phyloP scores from a whole-genome alignment of 1,140 invertebrate genomes.

The Agrypnia vestita region DNA sequence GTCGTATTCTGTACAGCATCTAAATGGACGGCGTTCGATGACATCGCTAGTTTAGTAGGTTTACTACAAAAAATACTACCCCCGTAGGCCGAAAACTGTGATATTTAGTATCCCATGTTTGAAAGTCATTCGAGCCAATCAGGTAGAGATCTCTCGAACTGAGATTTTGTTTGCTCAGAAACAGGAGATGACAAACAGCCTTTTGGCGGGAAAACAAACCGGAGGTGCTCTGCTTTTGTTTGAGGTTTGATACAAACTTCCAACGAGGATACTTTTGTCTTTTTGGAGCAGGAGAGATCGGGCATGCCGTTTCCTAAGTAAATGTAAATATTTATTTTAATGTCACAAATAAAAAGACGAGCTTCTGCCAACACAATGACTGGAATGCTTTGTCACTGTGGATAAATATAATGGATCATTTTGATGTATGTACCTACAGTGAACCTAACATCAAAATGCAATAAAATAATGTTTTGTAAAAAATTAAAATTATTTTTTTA shows the following conservation, averaged over 20 bases:
- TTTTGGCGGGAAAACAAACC: slow-evolving; percentile 45
- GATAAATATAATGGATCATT: neutral
- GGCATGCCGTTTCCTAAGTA: slow-evolving; percentile 48
- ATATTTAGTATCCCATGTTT: neutral
- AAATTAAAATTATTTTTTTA: too few relatives aligned
- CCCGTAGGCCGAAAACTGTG: neutral
- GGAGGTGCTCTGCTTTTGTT: slow-evolving; percentile 46
- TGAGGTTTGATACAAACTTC: slow-evolving; percentile 51
- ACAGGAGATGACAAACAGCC: slow-evolving; percentile 45
- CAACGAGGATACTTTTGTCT: slow-evolving; percentile 25
- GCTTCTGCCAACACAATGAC: slow-evolving; percentile 38
- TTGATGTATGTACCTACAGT: slow-evolving; percentile 2
- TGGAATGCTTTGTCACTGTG: neutral
- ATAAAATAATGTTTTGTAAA: neutral
- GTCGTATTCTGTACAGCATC: too few relatives aligned
- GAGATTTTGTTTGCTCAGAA: slow-evolving; percentile 13
- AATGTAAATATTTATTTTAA: slow-evolving; percentile 59
- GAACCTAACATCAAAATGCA: neutral
- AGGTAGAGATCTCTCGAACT: neutral
- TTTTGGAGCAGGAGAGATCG: slow-evolving; percentile 32
- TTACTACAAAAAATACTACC: neutral
- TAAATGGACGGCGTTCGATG: too few relatives aligned
- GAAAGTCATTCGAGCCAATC: neutral
- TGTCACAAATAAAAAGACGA: slow-evolving; percentile 51
- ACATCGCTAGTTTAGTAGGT: too few relatives aligned